phyloP scores from a whole-genome alignment of 2,888 invertebrate genomes.

The Macrostomum cliftonense region DNA sequence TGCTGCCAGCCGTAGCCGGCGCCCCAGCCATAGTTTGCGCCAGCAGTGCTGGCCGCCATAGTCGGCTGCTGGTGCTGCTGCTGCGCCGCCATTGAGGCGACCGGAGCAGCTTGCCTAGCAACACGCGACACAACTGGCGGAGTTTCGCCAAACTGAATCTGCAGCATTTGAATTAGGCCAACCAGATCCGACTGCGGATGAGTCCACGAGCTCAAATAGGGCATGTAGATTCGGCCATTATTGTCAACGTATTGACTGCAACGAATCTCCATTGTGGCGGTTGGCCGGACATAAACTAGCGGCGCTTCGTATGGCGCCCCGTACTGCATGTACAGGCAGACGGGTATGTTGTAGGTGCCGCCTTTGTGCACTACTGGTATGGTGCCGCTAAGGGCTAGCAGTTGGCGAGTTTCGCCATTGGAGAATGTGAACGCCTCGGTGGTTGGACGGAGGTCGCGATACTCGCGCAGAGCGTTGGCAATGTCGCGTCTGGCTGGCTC shows the following conservation, averaged over 20 bases:
- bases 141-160: constrained; percentile 77
- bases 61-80: too few relatives aligned
- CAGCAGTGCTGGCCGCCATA: too few relatives aligned
- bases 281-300: constrained; percentile 68
- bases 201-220: constrained; percentile 82
- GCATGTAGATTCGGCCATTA: constrained; percentile 82
- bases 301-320: constrained; percentile 92
- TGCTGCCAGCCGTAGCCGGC: constrained; percentile 37
- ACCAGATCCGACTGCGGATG: constrained; percentile 59
- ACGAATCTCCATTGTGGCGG: constrained; percentile 80
- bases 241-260: constrained; percentile 79
- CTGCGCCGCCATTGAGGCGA: constrained; percentile 42
- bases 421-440: constrained; percentile 47
- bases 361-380: constrained; percentile 79
- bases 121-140: constrained; percentile 53
- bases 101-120: too few relatives aligned
- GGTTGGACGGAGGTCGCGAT: neutral
- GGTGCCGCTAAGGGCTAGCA: constrained; percentile 69
- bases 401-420: constrained; percentile 59
- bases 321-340: constrained; percentile 85
- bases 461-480: neutral
- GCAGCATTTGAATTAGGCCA: constrained; percentile 62
- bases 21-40: too few relatives aligned
- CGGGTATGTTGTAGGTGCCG: constrained; percentile 75
- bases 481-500: neutral